A percentile compares a stretch with the other conserved stretches of the same genome.
These are phyloP conservation scores for Ormyrus labotus DNA, from an alignment of 2,888 invertebrate genomes.

Conservation along the genomic window DNA sequence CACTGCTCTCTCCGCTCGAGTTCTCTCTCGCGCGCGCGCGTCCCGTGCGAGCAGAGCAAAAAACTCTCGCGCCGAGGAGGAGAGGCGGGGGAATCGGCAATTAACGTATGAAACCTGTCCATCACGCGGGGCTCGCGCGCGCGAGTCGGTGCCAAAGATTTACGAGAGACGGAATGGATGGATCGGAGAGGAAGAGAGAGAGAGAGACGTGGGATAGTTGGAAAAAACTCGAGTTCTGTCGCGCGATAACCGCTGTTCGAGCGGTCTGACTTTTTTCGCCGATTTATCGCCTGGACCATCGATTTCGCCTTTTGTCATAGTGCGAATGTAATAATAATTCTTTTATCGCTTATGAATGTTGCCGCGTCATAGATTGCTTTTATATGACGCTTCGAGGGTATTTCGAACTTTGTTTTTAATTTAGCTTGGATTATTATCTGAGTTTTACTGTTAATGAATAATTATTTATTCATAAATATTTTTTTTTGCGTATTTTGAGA, in stretches of 20 bases:
- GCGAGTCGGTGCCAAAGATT: conserved; percentile 63
- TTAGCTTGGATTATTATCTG: no score
- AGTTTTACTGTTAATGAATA: no score
- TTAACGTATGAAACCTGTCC: conserved; percentile 73
- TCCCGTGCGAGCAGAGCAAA: neutral
- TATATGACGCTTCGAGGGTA: no score
- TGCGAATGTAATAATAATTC: conserved; percentile 36
- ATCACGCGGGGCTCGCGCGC: conserved; percentile 61
- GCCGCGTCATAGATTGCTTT: neutral
- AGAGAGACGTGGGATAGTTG: no score
- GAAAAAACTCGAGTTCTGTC: conserved; percentile 29
- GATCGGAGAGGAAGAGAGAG: conserved; percentile 35
- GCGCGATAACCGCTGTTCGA: conserved; percentile 32
- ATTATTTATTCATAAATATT: no score
- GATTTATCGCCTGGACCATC: conserved; percentile 44
- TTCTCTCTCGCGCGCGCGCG: neutral
- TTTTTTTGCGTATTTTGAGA: no score
- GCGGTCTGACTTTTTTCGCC: neutral
- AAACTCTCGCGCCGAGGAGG: neutral
- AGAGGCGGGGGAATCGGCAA: conserved; percentile 64
- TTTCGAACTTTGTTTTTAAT: no score
- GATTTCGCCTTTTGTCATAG: conserved; percentile 8
- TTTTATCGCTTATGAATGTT: conserved; percentile 24
- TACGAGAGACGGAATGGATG: conserved; percentile 59
- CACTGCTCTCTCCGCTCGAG: no score